These are phyloP conservation scores for Palaemon carinicauda DNA, from an alignment of 1,140 invertebrate species.

Conservation along the genomic window DNA sequence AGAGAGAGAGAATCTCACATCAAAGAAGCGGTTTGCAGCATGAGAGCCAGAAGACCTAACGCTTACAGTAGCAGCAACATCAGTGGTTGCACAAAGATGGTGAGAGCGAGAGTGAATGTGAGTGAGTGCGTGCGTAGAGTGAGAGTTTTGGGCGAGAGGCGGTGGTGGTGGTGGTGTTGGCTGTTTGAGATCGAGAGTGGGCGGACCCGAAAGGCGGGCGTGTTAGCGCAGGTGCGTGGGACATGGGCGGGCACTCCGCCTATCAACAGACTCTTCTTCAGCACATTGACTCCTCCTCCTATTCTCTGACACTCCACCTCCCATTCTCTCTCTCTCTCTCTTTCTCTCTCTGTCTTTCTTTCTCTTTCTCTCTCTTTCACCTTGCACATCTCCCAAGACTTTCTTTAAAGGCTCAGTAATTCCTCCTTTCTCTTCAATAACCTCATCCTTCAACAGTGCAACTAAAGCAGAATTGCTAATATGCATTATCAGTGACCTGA, in stretches of 20 bases:
- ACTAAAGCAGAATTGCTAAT: too few relatives aligned
- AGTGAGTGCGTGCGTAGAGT: neutral
- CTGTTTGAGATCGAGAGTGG: constrained; percentile 7
- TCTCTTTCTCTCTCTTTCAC: neutral
- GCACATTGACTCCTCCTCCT: constrained; percentile 27
- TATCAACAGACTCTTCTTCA: constrained; percentile 20
- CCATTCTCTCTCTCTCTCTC: neutral
- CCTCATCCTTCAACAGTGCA: neutral
- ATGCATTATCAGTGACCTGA: too few relatives aligned
- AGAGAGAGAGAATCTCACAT: neutral
- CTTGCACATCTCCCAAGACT: neutral
- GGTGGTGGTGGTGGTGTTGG: too few relatives aligned
- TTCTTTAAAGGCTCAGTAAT: neutral
- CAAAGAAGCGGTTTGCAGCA: neutral
- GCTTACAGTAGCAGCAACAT: constrained; percentile 10
- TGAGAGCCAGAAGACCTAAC: neutral
- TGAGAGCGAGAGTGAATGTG: neutral
- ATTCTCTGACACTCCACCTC: neutral
- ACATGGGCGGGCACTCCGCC: neutral
- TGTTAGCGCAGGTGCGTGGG: constrained; percentile 45
- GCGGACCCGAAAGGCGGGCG: neutral
- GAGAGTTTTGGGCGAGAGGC: neutral
- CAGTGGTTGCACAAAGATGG: neutral
- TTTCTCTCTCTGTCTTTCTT: neutral
- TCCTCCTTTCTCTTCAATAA: neutral